phyloP scores from a whole-genome alignment of 2,113 vertebrate species.

The Sterna hirundo region DNA sequence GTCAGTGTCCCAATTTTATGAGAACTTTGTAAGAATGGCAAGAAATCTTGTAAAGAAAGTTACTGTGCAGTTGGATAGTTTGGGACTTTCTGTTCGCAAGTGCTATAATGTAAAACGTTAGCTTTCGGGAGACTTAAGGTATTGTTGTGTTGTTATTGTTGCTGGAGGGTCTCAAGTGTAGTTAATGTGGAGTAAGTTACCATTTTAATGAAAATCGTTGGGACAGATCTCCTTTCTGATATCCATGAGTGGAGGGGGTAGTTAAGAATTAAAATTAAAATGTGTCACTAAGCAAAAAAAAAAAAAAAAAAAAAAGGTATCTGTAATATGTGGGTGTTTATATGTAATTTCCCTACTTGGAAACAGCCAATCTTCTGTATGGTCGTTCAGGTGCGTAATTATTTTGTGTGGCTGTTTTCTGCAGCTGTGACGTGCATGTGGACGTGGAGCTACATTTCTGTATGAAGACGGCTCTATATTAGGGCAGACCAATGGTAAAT shows the following conservation, averaged over 20 bases:
- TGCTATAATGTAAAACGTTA: background rate
- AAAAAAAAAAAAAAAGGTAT: background rate
- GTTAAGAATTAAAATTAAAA: background rate
- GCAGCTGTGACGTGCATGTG: fast-evolving
- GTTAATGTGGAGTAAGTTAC: background rate
- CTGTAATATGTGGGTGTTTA: background rate
- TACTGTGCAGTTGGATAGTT: background rate
- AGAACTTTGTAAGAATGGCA: background rate
- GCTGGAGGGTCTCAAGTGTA: background rate
- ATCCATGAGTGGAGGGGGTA: fast-evolving
- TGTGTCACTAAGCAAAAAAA: background rate
- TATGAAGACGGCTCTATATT: background rate
- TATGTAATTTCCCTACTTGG: background rate
- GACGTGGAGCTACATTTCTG: background rate
- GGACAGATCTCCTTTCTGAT: background rate
- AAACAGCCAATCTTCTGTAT: background rate
- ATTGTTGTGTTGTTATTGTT: background rate
- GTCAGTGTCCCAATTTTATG: background rate
- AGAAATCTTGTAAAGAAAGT: background rate
- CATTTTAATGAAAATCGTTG: background rate
- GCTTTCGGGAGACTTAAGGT: background rate
- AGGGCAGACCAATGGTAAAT: background rate
- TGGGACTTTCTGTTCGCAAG: background rate
- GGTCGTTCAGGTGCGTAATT: background rate
- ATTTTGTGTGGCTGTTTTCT: background rate